Conservation (phyloP, 2,113 vertebrate species). For the Rhinichthys klamathensis region DNA sequence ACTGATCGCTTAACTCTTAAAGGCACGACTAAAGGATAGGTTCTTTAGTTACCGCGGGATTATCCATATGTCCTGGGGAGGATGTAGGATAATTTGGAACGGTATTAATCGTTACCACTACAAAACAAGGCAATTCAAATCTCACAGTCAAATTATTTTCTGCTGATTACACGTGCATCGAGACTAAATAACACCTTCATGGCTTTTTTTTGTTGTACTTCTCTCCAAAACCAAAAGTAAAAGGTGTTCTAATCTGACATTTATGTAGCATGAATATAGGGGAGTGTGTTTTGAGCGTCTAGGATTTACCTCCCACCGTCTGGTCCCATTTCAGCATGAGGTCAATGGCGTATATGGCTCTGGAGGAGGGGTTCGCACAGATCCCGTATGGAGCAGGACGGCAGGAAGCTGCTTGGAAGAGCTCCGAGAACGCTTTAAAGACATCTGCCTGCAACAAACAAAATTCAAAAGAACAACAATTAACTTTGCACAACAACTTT, state of each 20-base stretch:
- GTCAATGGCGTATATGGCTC: slow-evolving; percentile 91
- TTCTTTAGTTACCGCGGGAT: too few relatives aligned
- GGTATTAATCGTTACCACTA: neutral
- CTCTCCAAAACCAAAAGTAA: neutral
- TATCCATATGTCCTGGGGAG: too few relatives aligned
- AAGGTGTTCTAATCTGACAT: neutral
- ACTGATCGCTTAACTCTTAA: too few relatives aligned
- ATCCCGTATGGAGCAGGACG: slow-evolving; percentile 87
- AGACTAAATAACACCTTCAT: neutral
- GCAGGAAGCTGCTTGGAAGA: slow-evolving; percentile 84
- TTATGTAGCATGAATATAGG: neutral
- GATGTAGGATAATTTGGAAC: too few relatives aligned
- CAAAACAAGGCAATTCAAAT: neutral
- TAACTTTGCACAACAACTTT: too few relatives aligned
- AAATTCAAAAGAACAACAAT: neutral
- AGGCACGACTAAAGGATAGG: too few relatives aligned
- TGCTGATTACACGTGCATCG: neutral
- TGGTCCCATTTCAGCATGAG: slow-evolving; percentile 94
- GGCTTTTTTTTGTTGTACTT: neutral
- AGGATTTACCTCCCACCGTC: slow-evolving; percentile 75
- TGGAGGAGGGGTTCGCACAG: slow-evolving; percentile 84
- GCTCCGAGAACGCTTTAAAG: slow-evolving; percentile 83
- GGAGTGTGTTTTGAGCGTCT: neutral
- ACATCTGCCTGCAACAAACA: slow-evolving; percentile 74
- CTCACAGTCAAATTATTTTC: neutral